A percentile compares a stretch with the other conserved stretches of the same genome.
phyloP scores from a whole-genome alignment of 2,888 invertebrate species.

The Spisula solida region DNA sequence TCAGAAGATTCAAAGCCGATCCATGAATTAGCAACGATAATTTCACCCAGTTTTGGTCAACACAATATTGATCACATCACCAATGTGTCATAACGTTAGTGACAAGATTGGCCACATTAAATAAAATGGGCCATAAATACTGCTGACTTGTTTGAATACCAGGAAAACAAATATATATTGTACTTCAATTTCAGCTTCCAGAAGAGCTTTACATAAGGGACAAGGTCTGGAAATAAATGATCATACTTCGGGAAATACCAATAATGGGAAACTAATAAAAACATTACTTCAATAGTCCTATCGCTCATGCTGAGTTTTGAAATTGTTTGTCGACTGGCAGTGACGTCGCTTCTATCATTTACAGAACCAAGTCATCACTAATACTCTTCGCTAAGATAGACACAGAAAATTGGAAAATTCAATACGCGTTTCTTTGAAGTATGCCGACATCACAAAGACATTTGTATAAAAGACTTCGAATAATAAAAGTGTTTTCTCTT shows the following conservation, averaged over 20 bases:
- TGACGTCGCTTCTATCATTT: constrained; percentile 1
- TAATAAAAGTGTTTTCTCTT: not conserved
- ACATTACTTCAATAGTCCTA: constrained; percentile 1
- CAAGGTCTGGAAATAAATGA: not conserved
- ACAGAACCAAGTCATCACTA: not conserved
- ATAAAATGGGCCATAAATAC: constrained; percentile 5
- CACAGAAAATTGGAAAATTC: constrained; percentile 18
- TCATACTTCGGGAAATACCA: not conserved
- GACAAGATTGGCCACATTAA: not conserved
- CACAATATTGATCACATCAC: too few relatives aligned
- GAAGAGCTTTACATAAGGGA: not conserved
- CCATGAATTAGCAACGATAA: too few relatives aligned
- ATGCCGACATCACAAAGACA: not conserved
- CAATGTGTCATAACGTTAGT: too few relatives aligned
- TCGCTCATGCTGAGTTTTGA: constrained; percentile 17
- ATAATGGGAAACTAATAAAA: constrained; percentile 23
- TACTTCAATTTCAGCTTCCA: not conserved
- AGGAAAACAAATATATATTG: not conserved
- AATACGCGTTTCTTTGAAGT: constrained; percentile 1
- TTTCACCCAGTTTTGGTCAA: too few relatives aligned
- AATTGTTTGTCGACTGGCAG: constrained; percentile 5
- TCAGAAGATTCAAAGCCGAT: too few relatives aligned
- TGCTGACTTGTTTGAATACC: not conserved
- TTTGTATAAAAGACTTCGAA: not conserved
- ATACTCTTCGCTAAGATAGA: not conserved